These are phyloP conservation scores for Thelaira solivaga DNA, from an alignment of 2,888 invertebrate genomes.

Conservation along the genomic window DNA sequence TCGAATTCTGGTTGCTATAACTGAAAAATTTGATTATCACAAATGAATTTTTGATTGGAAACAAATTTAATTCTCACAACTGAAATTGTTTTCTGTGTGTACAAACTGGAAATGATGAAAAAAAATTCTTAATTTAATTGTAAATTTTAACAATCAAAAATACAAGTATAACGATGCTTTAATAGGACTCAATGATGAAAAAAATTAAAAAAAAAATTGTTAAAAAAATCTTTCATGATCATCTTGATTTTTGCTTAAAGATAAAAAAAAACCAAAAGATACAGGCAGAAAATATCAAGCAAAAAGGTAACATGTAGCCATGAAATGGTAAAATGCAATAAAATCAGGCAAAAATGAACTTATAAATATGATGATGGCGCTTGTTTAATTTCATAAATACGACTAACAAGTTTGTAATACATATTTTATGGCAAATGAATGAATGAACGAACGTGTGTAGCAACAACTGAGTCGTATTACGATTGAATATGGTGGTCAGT, in stretches of 20 bases:
- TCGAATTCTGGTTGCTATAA: too few relatives aligned
- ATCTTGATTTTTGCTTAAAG: conserved; percentile 11
- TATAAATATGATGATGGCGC: conserved; percentile 58
- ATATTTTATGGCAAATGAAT: neutral
- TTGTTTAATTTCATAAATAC: conserved; percentile 50
- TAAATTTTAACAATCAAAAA: conserved; percentile 22
- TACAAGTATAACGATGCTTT: conserved; percentile 12
- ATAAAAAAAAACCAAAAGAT: conserved; percentile 1
- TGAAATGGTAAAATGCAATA: neutral
- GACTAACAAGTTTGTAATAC: neutral
- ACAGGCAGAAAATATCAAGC: conserved; percentile 19
- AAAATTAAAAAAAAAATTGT: neutral
- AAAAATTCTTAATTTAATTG: conserved; percentile 39
- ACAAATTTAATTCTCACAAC: too few relatives aligned
- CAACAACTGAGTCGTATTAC: neutral
- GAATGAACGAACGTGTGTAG: too few relatives aligned
- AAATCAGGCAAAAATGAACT: neutral
- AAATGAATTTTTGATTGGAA: too few relatives aligned
- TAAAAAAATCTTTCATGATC: conserved; percentile 9
- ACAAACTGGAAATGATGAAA: too few relatives aligned
- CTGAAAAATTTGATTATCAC: too few relatives aligned
- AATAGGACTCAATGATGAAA: conserved; percentile 1
- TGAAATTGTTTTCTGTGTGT: too few relatives aligned
- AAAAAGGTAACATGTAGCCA: neutral
- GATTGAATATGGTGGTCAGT: conserved; percentile 20